Conservation (phyloP, 2,797 vertebrate genomes). For the Helarctos malayanus region DNA sequence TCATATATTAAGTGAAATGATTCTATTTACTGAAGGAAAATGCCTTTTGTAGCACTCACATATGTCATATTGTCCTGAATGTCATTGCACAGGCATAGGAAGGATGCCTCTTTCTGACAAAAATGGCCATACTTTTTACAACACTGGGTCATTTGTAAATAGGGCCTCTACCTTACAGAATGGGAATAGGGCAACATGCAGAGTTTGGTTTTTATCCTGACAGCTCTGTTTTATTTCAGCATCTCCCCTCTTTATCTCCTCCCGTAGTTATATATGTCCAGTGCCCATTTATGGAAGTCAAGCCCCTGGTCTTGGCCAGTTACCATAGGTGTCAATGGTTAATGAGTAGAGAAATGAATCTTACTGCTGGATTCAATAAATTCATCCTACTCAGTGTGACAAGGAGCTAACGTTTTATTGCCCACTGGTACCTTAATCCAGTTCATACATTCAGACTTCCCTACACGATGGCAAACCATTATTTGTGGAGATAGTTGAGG, state of each 20-base stretch:
- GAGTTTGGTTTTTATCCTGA: background rate
- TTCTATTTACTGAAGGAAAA: slow-evolving; percentile 3
- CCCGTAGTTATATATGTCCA: background rate
- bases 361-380: background rate
- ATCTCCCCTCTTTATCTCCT: background rate
- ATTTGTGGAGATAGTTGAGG: background rate
- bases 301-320: background rate
- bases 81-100: background rate
- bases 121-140: background rate
- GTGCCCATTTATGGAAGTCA: background rate
- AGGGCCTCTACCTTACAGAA: background rate
- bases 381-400: background rate
- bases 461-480: background rate
- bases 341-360: slow-evolving; percentile 29
- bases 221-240: background rate
- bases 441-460: background rate
- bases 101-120: background rate
- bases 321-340: background rate
- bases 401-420: background rate
- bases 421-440: background rate
- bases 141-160: background rate
- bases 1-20: background rate
- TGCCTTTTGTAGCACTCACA: background rate
- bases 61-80: background rate
- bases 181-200: background rate